Evolutionary conservation across 2,797 vertebrate genomes (phyloP), one percentile per base, ranked within the genome.

Genomic region (Lateolabrax maculatus): DNA sequence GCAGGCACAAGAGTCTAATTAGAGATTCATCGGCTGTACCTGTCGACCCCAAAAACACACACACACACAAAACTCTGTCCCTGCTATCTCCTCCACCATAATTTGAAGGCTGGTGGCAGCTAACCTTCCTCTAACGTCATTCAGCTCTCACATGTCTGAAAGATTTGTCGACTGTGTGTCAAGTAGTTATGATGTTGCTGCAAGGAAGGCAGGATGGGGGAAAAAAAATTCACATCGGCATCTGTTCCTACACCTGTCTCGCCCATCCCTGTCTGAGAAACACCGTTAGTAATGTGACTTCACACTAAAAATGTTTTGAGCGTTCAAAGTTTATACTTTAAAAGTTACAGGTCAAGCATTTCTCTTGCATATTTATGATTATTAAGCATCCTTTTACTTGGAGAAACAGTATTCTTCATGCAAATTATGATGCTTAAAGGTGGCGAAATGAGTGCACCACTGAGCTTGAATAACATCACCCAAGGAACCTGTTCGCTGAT

Each of bases 21-120:
- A 87, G 72, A 71, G 61, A 80, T 88, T 52, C 41, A 53, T 81
- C 51, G 62, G 48, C 78, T 85, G 75, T 79, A 86, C 65, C 73
- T 84, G 83, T 84, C 44, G 34, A 78, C 55, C 41, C 37, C 23
- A 39, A 29, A 23, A 11, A 15, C 37, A 52, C 34, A 60, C 49
- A 23, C 49, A 41, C 5, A 75, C 55, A 73, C 13, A 75, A n/a
- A 75, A n/a, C 39, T 39, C 25, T 4, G 19, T 58, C 43, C 55
- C 62, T 48, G 46, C 52, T 46, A 46, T 71, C 49, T 71, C 63
- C 58, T 70, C 43, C 23, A 2, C 21, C 44, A n/a, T 49, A 25
- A 77, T 79, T 75, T 68, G 63, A 77, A 79, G 74, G 61, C 39
- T 82, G 34, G 34, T 68, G 62, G 71, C 77, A 68, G 70, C 44